Conservation (phyloP, 1,140 invertebrate genomes). For the Trichogramma pretiosum region DNA sequence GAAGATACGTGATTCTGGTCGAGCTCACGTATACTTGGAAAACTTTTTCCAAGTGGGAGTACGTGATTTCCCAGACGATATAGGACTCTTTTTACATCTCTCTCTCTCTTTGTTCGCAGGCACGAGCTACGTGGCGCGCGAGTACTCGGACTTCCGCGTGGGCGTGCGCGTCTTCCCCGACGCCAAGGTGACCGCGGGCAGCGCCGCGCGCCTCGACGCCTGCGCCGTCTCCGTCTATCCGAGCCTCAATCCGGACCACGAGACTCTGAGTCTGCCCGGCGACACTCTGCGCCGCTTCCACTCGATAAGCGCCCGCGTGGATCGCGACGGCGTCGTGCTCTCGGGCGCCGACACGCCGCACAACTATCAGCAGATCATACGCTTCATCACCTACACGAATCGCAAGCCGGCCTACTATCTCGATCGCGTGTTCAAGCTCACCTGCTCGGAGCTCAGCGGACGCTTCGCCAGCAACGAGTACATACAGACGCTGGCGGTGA, state of each 20-base stretch:
- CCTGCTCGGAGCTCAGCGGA: conserved; percentile 86
- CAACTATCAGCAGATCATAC: conserved; percentile 79
- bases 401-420: conserved; percentile 89
- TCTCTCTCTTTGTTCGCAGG: neutral
- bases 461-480: conserved; percentile 92
- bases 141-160: conserved; percentile 75
- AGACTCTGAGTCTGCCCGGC: conserved; percentile 69
- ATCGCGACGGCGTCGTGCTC: conserved; percentile 74
- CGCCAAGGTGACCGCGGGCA: conserved; percentile 58
- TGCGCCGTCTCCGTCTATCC: conserved; percentile 88
- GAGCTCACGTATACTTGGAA: too few relatives aligned
- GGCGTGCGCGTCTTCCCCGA: conserved; percentile 80
- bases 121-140: conserved; percentile 71
- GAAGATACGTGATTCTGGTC: too few relatives aligned
- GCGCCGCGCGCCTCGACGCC: conserved; percentile 64
- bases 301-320: conserved; percentile 67
- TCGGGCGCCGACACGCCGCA: conserved; percentile 75
- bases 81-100: neutral
- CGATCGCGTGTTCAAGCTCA: conserved; percentile 87
- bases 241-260: conserved; percentile 88
- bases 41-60: too few relatives aligned
- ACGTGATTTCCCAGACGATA: neutral
- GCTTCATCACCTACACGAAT: conserved; percentile 85
- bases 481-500: conserved; percentile 68
- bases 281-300: conserved; percentile 59